Conservation (phyloP, 1,140 invertebrate species). For the Parasteatoda tepidariorum region DNA sequence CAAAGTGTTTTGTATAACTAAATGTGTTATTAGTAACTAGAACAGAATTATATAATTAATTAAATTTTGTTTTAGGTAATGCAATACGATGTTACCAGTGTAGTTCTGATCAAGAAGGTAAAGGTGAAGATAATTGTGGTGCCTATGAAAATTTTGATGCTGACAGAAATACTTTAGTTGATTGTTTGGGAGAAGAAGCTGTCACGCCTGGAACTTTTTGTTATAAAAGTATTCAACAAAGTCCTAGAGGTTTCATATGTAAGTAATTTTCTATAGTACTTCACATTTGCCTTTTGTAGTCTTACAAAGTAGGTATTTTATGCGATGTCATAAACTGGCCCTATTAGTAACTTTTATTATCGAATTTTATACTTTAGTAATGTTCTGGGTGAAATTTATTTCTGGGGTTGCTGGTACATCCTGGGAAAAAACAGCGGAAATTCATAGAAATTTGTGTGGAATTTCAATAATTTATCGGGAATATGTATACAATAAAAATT, state of each 20-base stretch:
- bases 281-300: background rate
- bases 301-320: background rate
- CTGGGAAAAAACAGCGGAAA: too few species aligned
- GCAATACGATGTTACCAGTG: slow-evolving; percentile 89
- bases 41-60: too few species aligned
- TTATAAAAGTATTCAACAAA: slow-evolving; percentile 89
- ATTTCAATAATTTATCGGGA: too few species aligned
- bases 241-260: slow-evolving; percentile 90
- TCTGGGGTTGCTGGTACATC: too few species aligned
- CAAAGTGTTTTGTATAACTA: too few species aligned
- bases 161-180: slow-evolving; percentile 82
- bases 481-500: too few species aligned
- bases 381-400: too few species aligned
- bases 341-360: too few species aligned
- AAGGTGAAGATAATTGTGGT: slow-evolving; percentile 85
- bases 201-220: slow-evolving; percentile 93
- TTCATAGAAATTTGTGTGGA: too few species aligned
- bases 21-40: too few species aligned
- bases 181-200: slow-evolving; percentile 90
- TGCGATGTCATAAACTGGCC: too few species aligned
- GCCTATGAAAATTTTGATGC: slow-evolving; percentile 86
- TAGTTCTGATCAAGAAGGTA: slow-evolving; percentile 80
- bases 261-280: slow-evolving; percentile 55
- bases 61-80: slow-evolving; percentile 10
- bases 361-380: too few species aligned